Base-by-base conservation (phyloP, 2,797 vertebrate species). In the Pangasius macronema region DNA sequence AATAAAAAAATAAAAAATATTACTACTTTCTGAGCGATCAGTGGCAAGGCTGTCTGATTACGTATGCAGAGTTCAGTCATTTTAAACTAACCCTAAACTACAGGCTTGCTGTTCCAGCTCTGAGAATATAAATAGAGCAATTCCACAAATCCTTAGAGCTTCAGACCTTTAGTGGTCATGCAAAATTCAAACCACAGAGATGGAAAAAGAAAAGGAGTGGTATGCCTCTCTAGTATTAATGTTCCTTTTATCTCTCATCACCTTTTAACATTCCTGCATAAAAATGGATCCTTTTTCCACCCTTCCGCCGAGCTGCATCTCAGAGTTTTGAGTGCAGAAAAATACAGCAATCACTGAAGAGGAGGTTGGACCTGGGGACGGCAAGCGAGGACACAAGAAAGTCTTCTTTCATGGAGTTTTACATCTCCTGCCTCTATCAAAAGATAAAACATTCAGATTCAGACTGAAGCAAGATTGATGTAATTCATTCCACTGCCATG, bases 101-200 rank as follows among this genome's bases (percentile, higher is more conserved):
- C 27, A 70, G 65, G 55, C 36, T 67, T 57, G 22, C 36, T 46
- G 42, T 36, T 36, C 53, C 30, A 18, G 53, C 65, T 75, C 53
- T 57, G 42, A 27, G 90, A 90, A 89, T 87, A 87, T 85, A 91
- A 91, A 89, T 89, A 87, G 76, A 82, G 86, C 83, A 57, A 86
- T 68, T 90, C 83, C 72, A 82, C 86, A 80, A 90, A 90, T 82
- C 53, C 87, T 85, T 87, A 82, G 82, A 86, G 80, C 77, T 89
- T 81, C 63, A 85, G 83, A 90, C 91, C 87, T 89, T 90, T 87
- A 89, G 83, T 89, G 87, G 88, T 91, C 90, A 91, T 93, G 89
- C 88, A 90, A 92, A 90, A 93, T 91, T 92, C 85, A 91, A 89
- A 90, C 65, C 55, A 77, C 80, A 84, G 79, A 88, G 81, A 89